A percentile compares a stretch with the other conserved stretches of the same genome.
Conservation (phyloP, 2,113 vertebrate species). For the Seriola dumerili region DNA sequence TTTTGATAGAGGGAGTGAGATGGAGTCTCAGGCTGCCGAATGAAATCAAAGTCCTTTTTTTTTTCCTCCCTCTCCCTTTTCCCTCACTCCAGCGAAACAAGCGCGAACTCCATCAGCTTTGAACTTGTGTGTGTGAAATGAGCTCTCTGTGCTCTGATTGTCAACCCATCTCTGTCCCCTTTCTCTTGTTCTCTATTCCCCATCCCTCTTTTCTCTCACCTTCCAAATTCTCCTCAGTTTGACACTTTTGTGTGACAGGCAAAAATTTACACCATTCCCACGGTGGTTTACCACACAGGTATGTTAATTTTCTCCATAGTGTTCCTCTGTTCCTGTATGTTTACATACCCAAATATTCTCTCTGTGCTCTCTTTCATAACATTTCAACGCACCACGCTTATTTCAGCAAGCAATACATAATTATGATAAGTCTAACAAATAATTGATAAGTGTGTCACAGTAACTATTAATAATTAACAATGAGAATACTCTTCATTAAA, state of each 20-base stretch:
- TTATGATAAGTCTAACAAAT: slow-evolving; percentile 25
- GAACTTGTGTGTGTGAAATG: slow-evolving; percentile 80
- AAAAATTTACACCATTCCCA: slow-evolving; percentile 39
- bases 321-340: not conserved
- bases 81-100: slow-evolving; percentile 66
- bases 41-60: slow-evolving; percentile 79
- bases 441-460: slow-evolving; percentile 20
- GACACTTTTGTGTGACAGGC: slow-evolving; percentile 11
- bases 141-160: slow-evolving; percentile 79
- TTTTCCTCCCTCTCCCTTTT: slow-evolving; percentile 40
- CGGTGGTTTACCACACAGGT: slow-evolving; percentile 16
- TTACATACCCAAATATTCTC: slow-evolving; percentile 18
- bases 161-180: slow-evolving; percentile 63
- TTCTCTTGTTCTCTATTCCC: slow-evolving; percentile 43
- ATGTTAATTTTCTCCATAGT: not conserved
- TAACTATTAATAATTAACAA: slow-evolving; percentile 42
- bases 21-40: slow-evolving; percentile 77
- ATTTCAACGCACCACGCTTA: not conserved
- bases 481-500: slow-evolving; percentile 30
- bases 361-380: not conserved
- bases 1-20: slow-evolving; percentile 79
- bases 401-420: slow-evolving; percentile 18
- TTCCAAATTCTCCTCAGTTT: slow-evolving; percentile 36
- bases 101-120: slow-evolving; percentile 77
- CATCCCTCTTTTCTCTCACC: slow-evolving; percentile 30